A percentile compares a stretch with the other conserved stretches of the same genome.
phyloP scores from a whole-genome alignment of 2,888 invertebrate species.

The Hirtodrosophila cameraria region DNA sequence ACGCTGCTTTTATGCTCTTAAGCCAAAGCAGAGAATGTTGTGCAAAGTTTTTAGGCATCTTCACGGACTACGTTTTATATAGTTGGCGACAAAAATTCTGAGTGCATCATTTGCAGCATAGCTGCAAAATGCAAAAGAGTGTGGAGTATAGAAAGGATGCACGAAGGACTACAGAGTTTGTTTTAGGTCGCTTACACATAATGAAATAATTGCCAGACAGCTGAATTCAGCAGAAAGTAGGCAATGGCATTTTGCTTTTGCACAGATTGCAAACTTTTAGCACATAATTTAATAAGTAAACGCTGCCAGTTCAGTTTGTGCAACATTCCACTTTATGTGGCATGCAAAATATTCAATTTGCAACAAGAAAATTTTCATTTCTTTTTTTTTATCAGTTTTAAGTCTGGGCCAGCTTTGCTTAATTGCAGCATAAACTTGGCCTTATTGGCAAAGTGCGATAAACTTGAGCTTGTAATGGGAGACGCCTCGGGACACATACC shows the following conservation, averaged over 20 bases:
- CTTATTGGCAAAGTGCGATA: conserved; percentile 68
- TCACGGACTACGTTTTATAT: conserved; percentile 13
- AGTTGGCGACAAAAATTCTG: conserved; percentile 20
- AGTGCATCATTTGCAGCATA: conserved; percentile 50
- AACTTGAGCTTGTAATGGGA: conserved; percentile 69
- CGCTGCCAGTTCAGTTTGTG: conserved; percentile 37
- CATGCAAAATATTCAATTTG: conserved; percentile 27
- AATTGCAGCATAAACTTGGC: conserved; percentile 72
- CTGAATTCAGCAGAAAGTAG: too few relatives aligned
- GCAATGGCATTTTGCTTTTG: conserved; percentile 22
- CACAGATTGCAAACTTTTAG: conserved; percentile 50
- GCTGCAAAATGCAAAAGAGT: too few relatives aligned
- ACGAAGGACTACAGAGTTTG: conserved; percentile 15
- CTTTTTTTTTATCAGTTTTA: conserved; percentile 15
- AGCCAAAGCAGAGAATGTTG: conserved; percentile 22
- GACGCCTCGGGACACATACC: conserved; percentile 32
- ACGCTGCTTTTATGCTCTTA: too few relatives aligned
- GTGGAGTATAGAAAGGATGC: background rate
- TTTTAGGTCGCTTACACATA: conserved; percentile 56
- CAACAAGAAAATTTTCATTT: conserved; percentile 26
- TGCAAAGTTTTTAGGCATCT: conserved; percentile 47
- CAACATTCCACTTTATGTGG: conserved; percentile 19
- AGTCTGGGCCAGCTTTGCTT: conserved; percentile 56
- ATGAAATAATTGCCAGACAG: conserved; percentile 73
- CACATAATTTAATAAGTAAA: conserved; percentile 76